Evolutionary conservation across 2,888 invertebrate genomes (phyloP).

Genomic region (Sphecodes monilicornis): DNA sequence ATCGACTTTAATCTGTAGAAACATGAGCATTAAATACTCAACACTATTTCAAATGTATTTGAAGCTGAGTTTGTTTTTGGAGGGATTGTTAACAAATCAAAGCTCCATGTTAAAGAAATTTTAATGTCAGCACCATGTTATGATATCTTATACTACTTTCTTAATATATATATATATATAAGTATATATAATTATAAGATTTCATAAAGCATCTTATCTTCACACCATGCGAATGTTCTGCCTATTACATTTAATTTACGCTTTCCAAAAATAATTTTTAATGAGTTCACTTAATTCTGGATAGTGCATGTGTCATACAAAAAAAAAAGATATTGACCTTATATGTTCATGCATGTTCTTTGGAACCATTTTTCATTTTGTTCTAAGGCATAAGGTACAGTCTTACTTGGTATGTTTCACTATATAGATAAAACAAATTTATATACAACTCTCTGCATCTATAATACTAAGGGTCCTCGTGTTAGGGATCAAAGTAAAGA

Average conservation of each 20-base stretch:
- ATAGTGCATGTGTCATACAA: conserved; percentile 65
- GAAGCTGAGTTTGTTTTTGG: not conserved
- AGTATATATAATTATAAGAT: conserved; percentile 26
- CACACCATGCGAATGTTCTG: conserved; percentile 47
- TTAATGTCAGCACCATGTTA: conserved; percentile 1
- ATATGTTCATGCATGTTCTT: conserved; percentile 63
- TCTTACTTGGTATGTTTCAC: conserved; percentile 37
- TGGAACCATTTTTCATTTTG: conserved; percentile 48
- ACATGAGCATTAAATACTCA: not conserved
- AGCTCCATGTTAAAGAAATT: not conserved
- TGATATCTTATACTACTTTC: conserved; percentile 10
- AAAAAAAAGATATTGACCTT: conserved; percentile 44
- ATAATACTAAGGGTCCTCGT: not conserved
- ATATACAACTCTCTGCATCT: conserved; percentile 7
- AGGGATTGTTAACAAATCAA: not conserved
- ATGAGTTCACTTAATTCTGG: conserved; percentile 43
- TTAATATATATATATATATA: conserved; percentile 11
- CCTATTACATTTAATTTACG: conserved; percentile 48
- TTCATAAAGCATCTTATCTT: conserved; percentile 45
- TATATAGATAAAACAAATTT: conserved; percentile 3
- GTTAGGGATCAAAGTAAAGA: not conserved
- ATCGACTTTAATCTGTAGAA: conserved; percentile 19
- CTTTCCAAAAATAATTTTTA: conserved; percentile 43
- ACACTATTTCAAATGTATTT: not conserved
- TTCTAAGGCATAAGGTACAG: conserved; percentile 65